Base-by-base conservation (phyloP, 2,888 invertebrate species). In the Chironomus riparius region DNA sequence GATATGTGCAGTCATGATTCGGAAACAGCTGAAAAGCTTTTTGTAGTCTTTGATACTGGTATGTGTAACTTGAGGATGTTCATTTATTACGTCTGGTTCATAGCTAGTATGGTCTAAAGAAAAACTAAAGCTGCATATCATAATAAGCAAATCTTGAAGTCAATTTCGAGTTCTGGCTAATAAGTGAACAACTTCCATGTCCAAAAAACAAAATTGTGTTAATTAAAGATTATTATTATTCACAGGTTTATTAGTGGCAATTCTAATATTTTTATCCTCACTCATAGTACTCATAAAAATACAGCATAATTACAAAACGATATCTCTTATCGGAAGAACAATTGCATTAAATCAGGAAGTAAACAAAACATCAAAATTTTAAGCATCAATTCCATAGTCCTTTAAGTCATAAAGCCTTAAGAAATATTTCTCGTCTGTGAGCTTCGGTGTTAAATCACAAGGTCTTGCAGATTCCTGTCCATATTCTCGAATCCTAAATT, bases 381-480 rank as follows among this genome's bases (percentile, higher is more conserved):
- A 56, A 56, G n/a, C 6, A 4, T 56, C 56, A 22, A 65, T 65
- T 21, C 65, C 65, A 24, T 21, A 65, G 12, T 12, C 12, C 21
- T 65, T 24, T 13, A 65, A 13, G 21, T 65, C n/a, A 21, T 70
- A 70, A 0, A n/a, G 0, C 7, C 13, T 50, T 24, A 21, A 15
- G 24, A 50, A 71, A 56, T 71, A 71, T 13, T 21, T 3, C 6
- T 50, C 56, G 24, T 71, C 71, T 2, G 56, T 56, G 5, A 12
- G 48, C 4, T 2, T 21, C n/a, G 38, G 38, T 79, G 88, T 87
- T 47, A 89, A 81, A 68, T 86, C 86, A 81, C 91, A 91, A 0
- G 90, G 91, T 81, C 87, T 86, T 76, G 87, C 83, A 80, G 95
- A 90, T 83, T 97, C 97, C 83, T 97, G 96, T 0, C 95, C 95